These are phyloP conservation scores for Phyllopteryx taeniolatus DNA, from an alignment of 2,113 vertebrate genomes.

Conservation along the genomic window DNA sequence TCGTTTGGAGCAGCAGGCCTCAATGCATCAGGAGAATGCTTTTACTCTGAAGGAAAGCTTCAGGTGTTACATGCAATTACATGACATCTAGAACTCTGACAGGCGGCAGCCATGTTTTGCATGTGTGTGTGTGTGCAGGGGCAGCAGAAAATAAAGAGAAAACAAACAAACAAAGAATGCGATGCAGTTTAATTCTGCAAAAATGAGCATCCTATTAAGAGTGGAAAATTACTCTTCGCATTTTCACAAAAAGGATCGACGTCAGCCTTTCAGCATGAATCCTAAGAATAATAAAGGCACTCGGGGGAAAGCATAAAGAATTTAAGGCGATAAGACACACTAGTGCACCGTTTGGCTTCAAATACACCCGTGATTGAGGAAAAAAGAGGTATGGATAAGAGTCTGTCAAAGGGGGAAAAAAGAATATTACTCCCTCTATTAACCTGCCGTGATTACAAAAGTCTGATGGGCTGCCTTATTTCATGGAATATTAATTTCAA, in stretches of 20 bases:
- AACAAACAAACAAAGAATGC: slow-evolving; percentile 20
- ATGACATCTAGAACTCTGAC: slow-evolving; percentile 60
- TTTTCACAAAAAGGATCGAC: slow-evolving; percentile 78
- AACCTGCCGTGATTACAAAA: slow-evolving; percentile 96
- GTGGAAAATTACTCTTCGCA: slow-evolving; percentile 86
- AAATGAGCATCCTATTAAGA: slow-evolving; percentile 85
- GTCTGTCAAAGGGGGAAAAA: slow-evolving; percentile 64
- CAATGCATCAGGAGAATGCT: slow-evolving; percentile 56
- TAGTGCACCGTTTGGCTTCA: slow-evolving; percentile 82
- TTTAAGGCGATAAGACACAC: slow-evolving; percentile 68
- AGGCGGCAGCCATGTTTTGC: slow-evolving; percentile 43
- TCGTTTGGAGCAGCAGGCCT: slow-evolving; percentile 60
- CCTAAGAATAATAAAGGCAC: slow-evolving; percentile 83
- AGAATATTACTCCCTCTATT: slow-evolving; percentile 95
- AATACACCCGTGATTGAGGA: slow-evolving; percentile 73
- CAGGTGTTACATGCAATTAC: slow-evolving; percentile 67
- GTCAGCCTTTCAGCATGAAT: slow-evolving; percentile 83
- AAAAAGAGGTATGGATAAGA: slow-evolving; percentile 43
- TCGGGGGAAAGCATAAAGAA: slow-evolving; percentile 61
- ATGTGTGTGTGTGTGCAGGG: slow-evolving; percentile 15
- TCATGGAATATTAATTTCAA: slow-evolving; percentile 99
- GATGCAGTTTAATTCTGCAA: slow-evolving; percentile 62
- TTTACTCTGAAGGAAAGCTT: slow-evolving; percentile 64
- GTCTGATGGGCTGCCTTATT: slow-evolving; percentile 85
- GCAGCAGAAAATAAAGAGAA: slow-evolving; percentile 10